phyloP scores from a whole-genome alignment of 2,113 vertebrate genomes.

The Coregonus clupeaformis region DNA sequence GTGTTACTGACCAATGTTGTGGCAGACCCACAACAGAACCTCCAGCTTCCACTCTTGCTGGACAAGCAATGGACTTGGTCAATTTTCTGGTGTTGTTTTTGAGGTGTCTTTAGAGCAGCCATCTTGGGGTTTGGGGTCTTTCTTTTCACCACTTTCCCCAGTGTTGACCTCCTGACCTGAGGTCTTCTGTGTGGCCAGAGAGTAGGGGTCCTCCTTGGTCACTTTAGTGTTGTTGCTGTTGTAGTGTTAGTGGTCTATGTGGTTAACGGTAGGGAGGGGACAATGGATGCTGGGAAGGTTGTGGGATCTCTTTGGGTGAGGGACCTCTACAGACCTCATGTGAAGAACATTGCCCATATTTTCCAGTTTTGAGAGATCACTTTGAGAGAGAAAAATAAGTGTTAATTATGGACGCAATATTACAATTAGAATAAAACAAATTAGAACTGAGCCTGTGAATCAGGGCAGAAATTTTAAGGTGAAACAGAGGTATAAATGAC shows the following conservation, averaged over 20 bases:
- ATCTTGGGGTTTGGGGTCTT: not conserved
- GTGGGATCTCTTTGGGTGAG: not conserved
- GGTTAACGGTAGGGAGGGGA: not conserved
- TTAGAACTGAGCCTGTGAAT: no score
- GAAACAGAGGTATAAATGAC: not conserved
- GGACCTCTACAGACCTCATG: constrained; percentile 10
- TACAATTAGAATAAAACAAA: no score
- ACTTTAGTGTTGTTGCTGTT: constrained; percentile 12
- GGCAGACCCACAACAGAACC: constrained; percentile 62
- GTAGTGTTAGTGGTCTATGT: constrained; percentile 10
- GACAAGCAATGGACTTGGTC: not conserved
- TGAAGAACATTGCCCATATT: constrained; percentile 19
- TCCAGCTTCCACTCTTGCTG: constrained; percentile 19
- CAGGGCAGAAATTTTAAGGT: no score
- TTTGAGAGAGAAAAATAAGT: no score
- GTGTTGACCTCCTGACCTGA: not conserved
- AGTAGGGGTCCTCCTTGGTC: not conserved
- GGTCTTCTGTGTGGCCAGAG: not conserved
- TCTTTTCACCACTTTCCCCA: not conserved
- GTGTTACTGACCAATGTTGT: constrained; percentile 56
- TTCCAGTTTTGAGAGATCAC: no score
- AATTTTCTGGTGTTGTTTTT: not conserved
- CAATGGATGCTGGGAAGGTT: not conserved
- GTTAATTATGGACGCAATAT: no score
- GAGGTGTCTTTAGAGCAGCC: not conserved